phyloP scores from a whole-genome alignment of 1,140 invertebrate genomes.

The Polyergus mexicanus region DNA sequence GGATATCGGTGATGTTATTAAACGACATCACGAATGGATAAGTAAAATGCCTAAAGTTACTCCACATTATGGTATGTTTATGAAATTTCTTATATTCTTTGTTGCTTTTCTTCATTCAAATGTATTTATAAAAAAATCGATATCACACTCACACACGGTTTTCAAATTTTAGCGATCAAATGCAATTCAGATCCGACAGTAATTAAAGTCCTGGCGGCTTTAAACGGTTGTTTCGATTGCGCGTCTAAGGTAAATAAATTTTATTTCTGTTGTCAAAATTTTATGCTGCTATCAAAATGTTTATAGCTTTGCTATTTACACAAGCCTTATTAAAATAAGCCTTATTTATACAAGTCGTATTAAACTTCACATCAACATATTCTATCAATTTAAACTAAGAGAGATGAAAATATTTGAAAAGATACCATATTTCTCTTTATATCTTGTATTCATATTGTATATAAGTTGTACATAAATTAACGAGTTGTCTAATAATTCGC shows the following conservation, averaged over 20 bases:
- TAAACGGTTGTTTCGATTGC: conserved; percentile 92
- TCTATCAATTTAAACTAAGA: background rate
- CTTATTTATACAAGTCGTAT: no score
- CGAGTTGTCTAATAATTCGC: background rate
- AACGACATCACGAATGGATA: conserved; percentile 89
- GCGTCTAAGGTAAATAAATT: conserved; percentile 89
- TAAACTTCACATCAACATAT: background rate
- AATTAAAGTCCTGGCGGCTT: conserved; percentile 88
- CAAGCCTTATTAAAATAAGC: background rate
- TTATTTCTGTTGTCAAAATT: background rate
- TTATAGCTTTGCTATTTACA: background rate
- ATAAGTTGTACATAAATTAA: background rate
- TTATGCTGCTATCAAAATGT: background rate
- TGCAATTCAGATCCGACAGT: conserved; percentile 90
- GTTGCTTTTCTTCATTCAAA: background rate
- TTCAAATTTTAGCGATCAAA: conserved; percentile 89
- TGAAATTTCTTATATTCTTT: conserved; percentile 35
- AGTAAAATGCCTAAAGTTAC: conserved; percentile 89
- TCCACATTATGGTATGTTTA: conserved; percentile 88
- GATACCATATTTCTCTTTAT: background rate
- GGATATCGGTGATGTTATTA: conserved; percentile 89
- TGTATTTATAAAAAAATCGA: conserved; percentile 37
- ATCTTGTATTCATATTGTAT: background rate
- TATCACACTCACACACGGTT: conserved; percentile 1
- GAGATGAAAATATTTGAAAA: background rate